Conservation (phyloP, 2,888 invertebrate species). For the Pseudococcus jackbeardsleyi region DNA sequence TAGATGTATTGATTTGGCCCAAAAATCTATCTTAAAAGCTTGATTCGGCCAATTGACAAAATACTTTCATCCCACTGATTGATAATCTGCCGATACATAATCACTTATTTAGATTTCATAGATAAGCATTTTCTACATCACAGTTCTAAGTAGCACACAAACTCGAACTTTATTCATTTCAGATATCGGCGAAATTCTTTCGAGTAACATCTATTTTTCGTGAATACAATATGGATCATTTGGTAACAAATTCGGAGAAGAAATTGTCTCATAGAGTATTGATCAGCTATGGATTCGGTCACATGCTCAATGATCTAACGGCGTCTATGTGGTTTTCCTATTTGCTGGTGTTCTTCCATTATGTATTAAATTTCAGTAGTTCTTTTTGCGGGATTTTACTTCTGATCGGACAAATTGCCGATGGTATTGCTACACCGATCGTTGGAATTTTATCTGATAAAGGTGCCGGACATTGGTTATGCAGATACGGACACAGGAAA, state of each 20-base stretch:
- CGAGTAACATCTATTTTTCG: not conserved
- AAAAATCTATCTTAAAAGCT: not conserved
- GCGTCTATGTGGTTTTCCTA: conserved; percentile 97
- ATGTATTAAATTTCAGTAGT: conserved; percentile 73
- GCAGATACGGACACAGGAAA: conserved; percentile 85
- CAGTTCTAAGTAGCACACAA: no score
- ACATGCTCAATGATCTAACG: conserved; percentile 91
- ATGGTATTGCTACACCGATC: conserved; percentile 80
- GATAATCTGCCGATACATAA: not conserved
- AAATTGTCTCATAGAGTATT: conserved; percentile 63
- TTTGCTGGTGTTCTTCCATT: conserved; percentile 84
- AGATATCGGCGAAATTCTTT: not conserved
- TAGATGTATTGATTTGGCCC: not conserved
- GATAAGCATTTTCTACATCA: no score
- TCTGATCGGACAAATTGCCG: conserved; percentile 79
- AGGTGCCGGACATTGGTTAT: conserved; percentile 77
- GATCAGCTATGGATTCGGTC: conserved; percentile 83
- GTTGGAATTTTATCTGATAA: conserved; percentile 88
- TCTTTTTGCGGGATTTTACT: conserved; percentile 75
- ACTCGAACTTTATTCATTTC: not conserved
- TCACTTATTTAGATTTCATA: not conserved
- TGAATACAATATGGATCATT: not conserved
- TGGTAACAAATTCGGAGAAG: not conserved
- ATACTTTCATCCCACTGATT: not conserved
- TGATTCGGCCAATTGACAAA: not conserved